These are phyloP conservation scores for Zelostemma sp. DNA, from an alignment of 1,140 invertebrate genomes.

Conservation along the genomic window DNA sequence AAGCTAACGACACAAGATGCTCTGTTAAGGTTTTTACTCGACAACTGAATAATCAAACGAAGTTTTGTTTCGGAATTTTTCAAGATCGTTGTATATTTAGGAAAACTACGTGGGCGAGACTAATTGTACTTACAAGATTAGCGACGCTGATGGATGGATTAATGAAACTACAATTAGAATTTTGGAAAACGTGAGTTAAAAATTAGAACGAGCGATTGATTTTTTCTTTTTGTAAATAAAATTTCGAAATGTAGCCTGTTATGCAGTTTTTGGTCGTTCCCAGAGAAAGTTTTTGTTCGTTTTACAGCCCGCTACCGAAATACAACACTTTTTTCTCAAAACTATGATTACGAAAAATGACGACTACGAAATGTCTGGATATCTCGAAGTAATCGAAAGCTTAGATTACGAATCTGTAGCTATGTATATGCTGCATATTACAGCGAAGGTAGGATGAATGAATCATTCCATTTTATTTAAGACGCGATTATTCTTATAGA, in stretches of 20 bases:
- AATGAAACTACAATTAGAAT: slow-evolving; percentile 61
- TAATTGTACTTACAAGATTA: slow-evolving; percentile 65
- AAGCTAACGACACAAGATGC: slow-evolving; percentile 60
- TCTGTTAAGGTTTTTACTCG: slow-evolving; percentile 52
- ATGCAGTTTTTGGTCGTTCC: neutral
- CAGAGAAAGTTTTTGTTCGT: too few relatives aligned
- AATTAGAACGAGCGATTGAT: neutral
- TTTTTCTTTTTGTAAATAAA: neutral
- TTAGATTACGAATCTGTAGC: slow-evolving; percentile 40
- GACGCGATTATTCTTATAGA: too few relatives aligned
- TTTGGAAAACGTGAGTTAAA: slow-evolving; percentile 17
- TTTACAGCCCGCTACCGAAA: slow-evolving; percentile 45
- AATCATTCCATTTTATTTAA: too few relatives aligned
- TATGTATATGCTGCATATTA: slow-evolving; percentile 35
- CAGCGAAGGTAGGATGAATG: slow-evolving; percentile 25
- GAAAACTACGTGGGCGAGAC: slow-evolving; percentile 62
- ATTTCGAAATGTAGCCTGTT: neutral
- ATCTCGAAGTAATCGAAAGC: slow-evolving; percentile 18
- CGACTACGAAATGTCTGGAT: slow-evolving; percentile 52
- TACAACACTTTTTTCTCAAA: slow-evolving; percentile 60
- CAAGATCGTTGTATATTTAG: too few relatives aligned
- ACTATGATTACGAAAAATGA: slow-evolving; percentile 49
- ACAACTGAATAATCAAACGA: too few relatives aligned
- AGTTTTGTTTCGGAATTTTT: too few relatives aligned
- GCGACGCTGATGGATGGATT: slow-evolving; percentile 69